A percentile compares a stretch with the other conserved stretches of the same genome.
These are phyloP conservation scores for Blastobasis lacticolella DNA, from an alignment of 2,888 invertebrate species.

Conservation along the genomic window DNA sequence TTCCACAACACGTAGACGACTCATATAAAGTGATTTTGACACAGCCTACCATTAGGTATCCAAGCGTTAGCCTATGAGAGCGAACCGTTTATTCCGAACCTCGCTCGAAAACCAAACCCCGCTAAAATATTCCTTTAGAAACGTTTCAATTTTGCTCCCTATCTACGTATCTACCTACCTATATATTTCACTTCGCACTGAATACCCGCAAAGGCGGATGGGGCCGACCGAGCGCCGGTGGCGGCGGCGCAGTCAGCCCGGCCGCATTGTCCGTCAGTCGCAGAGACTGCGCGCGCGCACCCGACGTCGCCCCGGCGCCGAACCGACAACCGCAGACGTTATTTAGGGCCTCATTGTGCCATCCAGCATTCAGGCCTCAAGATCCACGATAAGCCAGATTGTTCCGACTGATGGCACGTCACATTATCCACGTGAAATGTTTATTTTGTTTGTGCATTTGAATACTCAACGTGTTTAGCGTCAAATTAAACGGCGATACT, in stretches of 20 bases:
- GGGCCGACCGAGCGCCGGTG: slow-evolving; percentile 22
- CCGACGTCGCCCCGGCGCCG: slow-evolving; percentile 29
- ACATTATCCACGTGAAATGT: slow-evolving; percentile 39
- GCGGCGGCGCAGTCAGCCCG: slow-evolving; percentile 50
- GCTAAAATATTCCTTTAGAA: slow-evolving; percentile 3
- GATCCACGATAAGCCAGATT: slow-evolving; percentile 47
- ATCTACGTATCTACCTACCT: background rate
- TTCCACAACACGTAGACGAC: too few relatives aligned
- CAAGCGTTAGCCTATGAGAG: background rate
- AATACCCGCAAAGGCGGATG: slow-evolving; percentile 48
- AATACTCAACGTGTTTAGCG: slow-evolving; percentile 48
- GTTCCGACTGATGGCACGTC: slow-evolving; percentile 61
- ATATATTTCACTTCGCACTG: slow-evolving; percentile 39
- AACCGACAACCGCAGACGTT: slow-evolving; percentile 54
- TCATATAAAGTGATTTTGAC: too few relatives aligned
- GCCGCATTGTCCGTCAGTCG: slow-evolving; percentile 63
- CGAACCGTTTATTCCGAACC: too few relatives aligned
- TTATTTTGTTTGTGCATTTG: slow-evolving; percentile 14
- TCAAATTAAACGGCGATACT: slow-evolving; percentile 64
- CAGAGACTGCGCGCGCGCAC: slow-evolving; percentile 28
- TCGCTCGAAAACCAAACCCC: background rate
- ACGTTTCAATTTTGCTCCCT: slow-evolving; percentile 10
- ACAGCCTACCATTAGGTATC: background rate
- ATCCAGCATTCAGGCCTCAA: slow-evolving; percentile 43
- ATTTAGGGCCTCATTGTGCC: slow-evolving; percentile 70